phyloP scores from a whole-genome alignment of 1,140 invertebrate species.

The Halotydeus destructor region DNA sequence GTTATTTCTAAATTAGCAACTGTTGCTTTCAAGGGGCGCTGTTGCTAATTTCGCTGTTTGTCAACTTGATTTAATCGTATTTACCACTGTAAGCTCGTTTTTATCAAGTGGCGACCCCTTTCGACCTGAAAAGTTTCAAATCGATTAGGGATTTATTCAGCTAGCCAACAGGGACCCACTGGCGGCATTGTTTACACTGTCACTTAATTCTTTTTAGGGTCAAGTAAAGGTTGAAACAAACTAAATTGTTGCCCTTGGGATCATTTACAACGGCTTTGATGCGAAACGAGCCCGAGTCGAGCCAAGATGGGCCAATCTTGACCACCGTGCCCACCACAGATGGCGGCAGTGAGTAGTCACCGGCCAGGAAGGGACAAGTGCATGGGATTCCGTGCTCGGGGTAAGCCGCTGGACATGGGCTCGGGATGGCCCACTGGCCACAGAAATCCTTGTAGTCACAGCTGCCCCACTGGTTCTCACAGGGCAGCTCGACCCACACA shows the following conservation, averaged over 20 bases:
- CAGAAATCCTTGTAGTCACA: slow-evolving; percentile 4
- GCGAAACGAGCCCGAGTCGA: background rate
- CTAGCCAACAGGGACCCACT: too few relatives aligned
- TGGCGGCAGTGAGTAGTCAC: background rate
- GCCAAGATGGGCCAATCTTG: background rate
- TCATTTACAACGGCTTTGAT: background rate
- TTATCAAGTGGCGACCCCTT: too few relatives aligned
- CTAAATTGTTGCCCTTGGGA: background rate
- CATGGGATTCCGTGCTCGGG: background rate
- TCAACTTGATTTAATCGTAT: too few relatives aligned
- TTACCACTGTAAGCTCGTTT: too few relatives aligned
- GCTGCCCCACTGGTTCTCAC: background rate
- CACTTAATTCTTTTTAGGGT: too few relatives aligned
- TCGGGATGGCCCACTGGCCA: background rate
- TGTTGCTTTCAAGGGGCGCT: too few relatives aligned
- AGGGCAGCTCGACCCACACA: background rate
- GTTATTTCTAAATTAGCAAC: too few relatives aligned
- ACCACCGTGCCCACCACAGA: background rate
- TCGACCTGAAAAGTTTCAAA: too few relatives aligned
- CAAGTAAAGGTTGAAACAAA: too few relatives aligned
- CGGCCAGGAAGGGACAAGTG: background rate
- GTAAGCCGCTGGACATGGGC: background rate
- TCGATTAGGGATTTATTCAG: too few relatives aligned
- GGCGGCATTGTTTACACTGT: too few relatives aligned
- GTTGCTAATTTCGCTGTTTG: too few relatives aligned